Conservation (phyloP, 2,797 vertebrate species). For the Sebastes ruberrimus region DNA sequence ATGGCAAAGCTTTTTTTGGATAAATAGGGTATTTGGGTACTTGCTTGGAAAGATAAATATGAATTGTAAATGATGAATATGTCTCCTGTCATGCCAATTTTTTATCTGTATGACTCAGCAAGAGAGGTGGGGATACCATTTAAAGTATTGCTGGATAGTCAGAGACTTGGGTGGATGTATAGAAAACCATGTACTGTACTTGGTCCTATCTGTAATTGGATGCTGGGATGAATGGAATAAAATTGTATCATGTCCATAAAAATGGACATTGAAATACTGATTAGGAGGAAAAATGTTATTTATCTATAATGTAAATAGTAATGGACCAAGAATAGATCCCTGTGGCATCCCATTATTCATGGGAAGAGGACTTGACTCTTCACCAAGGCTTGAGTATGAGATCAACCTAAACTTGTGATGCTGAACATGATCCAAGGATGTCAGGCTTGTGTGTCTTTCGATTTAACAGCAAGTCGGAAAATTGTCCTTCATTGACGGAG, state of each 20-base stretch:
- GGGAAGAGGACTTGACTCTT: neutral
- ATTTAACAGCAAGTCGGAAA: neutral
- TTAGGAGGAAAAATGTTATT: neutral
- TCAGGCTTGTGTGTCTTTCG: neutral
- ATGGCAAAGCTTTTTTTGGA: neutral
- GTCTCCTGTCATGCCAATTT: neutral
- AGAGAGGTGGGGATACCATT: neutral
- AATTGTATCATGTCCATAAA: conserved; percentile 1
- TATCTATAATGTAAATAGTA: neutral
- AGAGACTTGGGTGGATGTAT: neutral
- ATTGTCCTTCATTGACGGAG: neutral
- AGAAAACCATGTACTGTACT: neutral
- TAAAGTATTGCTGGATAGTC: neutral
- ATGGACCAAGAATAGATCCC: neutral
- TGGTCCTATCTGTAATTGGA: neutral
- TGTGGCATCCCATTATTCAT: neutral
- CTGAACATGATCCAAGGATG: neutral
- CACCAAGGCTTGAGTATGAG: neutral
- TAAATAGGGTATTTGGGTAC: neutral
- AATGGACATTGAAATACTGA: neutral
- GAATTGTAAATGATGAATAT: neutral
- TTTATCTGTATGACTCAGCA: neutral
- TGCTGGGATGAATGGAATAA: neutral
- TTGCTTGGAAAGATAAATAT: neutral
- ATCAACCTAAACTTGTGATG: neutral